Evolutionary conservation across 2,113 vertebrate species (phyloP), one percentile per base, ranked within the genome.

Genomic region (Etheostoma spectabile): DNA sequence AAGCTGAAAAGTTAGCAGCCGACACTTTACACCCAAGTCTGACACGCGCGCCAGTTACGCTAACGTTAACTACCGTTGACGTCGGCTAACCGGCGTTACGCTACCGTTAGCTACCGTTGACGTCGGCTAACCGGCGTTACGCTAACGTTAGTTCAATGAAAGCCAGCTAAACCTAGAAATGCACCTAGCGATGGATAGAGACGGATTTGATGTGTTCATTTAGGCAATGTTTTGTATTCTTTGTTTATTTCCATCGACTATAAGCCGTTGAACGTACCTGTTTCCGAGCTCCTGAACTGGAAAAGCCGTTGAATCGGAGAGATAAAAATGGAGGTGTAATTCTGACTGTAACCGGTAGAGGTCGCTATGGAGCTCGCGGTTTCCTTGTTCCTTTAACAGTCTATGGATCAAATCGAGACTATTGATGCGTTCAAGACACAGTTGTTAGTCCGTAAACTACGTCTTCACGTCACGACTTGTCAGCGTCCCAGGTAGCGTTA

Each of bases 251-350:
- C 2, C 27, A 14, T 35, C 0, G 16, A 35, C 22, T 49, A 65
- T 12, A 22, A 33, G 7, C n/a, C 3, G 11, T 33, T n/a, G 56
- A n/a, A 27, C 15, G 12, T 6, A 72, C 45, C 74, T 59, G 42
- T 35, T 21, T 19, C 13, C 8, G 64, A 59, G 35, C 16, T 27
- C 24, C 15, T 55, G 10, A 2, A 0, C 22, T 3, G 21, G 1
- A 19, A 11, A 21, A 1, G 64, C 11, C 18, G 63, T 16, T 64
- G 14, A 6, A 22, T 0, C 18, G 3, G 33, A 8, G 3, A 8
- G 18, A 14, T 1, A 3, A 21, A 21, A 8, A n/a, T 5, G 11
- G 33, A 11, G 24, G 15, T 0, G 24, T 0, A 1, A 16, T 19
- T 51, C 21, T 4, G 35, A 2, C 0, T 15, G 56, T 45, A 56